Conservation (phyloP, 2,797 vertebrate species). For the Crocidura indochinensis region DNA sequence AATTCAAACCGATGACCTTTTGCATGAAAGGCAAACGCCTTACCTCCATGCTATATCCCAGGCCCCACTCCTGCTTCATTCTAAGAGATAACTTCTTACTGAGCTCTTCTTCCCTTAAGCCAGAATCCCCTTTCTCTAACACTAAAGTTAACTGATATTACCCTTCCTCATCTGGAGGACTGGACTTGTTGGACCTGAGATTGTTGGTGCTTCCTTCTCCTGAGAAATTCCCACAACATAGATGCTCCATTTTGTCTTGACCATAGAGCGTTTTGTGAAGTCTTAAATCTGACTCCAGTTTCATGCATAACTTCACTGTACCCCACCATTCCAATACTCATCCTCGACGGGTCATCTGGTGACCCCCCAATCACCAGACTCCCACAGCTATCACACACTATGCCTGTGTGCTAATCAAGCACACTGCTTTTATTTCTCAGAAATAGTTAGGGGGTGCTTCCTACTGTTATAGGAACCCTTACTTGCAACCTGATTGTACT, state of each 20-base stretch:
- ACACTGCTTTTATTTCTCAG: background rate
- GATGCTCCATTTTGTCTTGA: no score
- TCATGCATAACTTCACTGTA: rapidly evolving
- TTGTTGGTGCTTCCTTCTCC: background rate
- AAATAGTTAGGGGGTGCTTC: background rate
- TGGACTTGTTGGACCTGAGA: background rate
- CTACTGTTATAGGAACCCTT: background rate
- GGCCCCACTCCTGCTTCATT: background rate
- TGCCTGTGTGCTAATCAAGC: background rate
- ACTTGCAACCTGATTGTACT: no score
- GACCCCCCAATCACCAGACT: background rate
- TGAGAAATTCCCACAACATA: rapidly evolving
- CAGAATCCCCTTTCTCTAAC: background rate
- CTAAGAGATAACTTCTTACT: background rate
- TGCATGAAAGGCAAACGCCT: no score
- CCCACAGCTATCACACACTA: no score
- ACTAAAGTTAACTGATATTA: background rate
- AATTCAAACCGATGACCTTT: no score
- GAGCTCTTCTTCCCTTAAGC: no score
- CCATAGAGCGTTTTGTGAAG: background rate
- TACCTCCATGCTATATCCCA: background rate
- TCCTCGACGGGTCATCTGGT: background rate
- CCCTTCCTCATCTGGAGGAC: background rate
- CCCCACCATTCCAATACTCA: rapidly evolving
- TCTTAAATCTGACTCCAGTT: background rate